Evolutionary conservation across 2,888 invertebrate species (phyloP).

Genomic region (Pycnomerus fuliginosus): DNA sequence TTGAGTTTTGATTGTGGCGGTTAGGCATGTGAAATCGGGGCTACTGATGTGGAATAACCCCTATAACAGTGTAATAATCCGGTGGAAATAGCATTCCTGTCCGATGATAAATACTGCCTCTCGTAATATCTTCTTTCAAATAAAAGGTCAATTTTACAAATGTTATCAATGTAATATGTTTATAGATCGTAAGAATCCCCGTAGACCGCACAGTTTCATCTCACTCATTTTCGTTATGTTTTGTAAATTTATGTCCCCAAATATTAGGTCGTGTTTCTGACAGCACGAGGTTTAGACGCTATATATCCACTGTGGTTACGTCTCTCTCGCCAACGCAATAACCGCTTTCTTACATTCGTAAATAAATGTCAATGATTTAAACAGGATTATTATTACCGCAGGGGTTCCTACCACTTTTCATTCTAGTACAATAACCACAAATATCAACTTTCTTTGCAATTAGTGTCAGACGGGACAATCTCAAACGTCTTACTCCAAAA

Average conservation of each 20-base stretch:
- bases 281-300: slow-evolving; percentile 41
- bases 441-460: slow-evolving; percentile 9
- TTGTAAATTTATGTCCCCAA: slow-evolving; percentile 59
- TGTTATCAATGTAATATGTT: slow-evolving; percentile 55
- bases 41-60: slow-evolving; percentile 41
- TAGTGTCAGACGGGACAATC: slow-evolving; percentile 6
- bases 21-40: slow-evolving; percentile 44
- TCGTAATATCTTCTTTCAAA: slow-evolving; percentile 52
- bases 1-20: slow-evolving; percentile 37
- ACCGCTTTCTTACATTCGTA: slow-evolving; percentile 43
- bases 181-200: slow-evolving; percentile 46
- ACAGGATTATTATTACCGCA: slow-evolving; percentile 39
- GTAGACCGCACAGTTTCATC: slow-evolving; percentile 38
- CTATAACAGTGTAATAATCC: slow-evolving; percentile 40
- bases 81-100: slow-evolving; percentile 46
- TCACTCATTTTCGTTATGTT: slow-evolving; percentile 56
- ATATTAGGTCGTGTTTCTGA: slow-evolving; percentile 55
- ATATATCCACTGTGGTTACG: slow-evolving; percentile 44
- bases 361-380: slow-evolving; percentile 52
- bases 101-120: slow-evolving; percentile 52
- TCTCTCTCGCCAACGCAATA: slow-evolving; percentile 43
- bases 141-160: slow-evolving; percentile 55
- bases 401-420: slow-evolving; percentile 20
- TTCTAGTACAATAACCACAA: slow-evolving; percentile 17
- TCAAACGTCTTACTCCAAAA: not conserved